Evolutionary conservation across 1,140 invertebrate genomes (phyloP), one percentile per base, ranked within the genome.

Genomic region (Drosophila obscura): DNA sequence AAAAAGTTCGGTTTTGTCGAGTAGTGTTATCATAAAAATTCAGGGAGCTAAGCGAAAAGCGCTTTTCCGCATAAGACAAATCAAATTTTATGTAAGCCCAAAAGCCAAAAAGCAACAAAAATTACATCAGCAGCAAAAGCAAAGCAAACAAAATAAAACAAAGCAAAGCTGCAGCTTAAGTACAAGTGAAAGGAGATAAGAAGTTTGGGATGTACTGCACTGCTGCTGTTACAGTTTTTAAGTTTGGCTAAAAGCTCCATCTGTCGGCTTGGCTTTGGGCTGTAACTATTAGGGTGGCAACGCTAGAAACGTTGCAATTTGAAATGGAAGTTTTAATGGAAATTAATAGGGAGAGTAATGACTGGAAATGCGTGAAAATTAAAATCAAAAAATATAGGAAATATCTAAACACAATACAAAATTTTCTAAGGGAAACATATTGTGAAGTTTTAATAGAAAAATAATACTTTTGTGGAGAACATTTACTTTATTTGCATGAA

Each of bases 1-100:
- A n/a, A n/a, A n/a, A n/a, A n/a, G n/a, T n/a, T n/a, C n/a, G n/a
- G n/a, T n/a, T n/a, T n/a, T n/a, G n/a, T n/a, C n/a, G n/a, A n/a
- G n/a, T n/a, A n/a, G n/a, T n/a, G n/a, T n/a, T 69, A 71, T 50
- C 45, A 58, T 69, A 58, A 58, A 69, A 69, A 44, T 49, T 31
- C 24, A 43, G 51, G 41, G 8, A 43, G 35, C 35, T 39, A 39
- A 43, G 50, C 26, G 52, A 16, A 69, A 69, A 69, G 22, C 52
- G 22, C 24, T 68, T 69, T 49, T 57, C 67, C 46, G 67, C 52
- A 71, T 58, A 13, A 53, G 45, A 4, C 15, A 65, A 74, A 74
- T 73, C 26, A 56, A 63, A 73, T 45, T 63, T 16, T 45, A 73
- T 64, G 52, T 51, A 46, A 63, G 31, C 59, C 51, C 11, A 39